phyloP scores from a whole-genome alignment of 2,888 invertebrate species.

The Euplexia lucipara region DNA sequence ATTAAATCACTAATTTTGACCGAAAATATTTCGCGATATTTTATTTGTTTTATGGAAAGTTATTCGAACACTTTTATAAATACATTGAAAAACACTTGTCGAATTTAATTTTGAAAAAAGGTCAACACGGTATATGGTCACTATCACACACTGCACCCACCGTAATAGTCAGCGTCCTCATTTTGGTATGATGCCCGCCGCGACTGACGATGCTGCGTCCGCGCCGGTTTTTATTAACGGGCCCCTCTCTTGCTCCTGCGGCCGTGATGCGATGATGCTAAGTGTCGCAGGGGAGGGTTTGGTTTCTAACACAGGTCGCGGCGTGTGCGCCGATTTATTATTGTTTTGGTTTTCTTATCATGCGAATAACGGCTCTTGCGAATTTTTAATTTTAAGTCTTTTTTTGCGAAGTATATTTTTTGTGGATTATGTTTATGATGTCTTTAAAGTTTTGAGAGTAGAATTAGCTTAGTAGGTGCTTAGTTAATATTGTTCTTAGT shows the following conservation, averaged over 20 bases:
- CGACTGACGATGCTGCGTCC: slow-evolving; percentile 75
- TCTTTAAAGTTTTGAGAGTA: background rate
- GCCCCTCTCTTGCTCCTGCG: slow-evolving; percentile 78
- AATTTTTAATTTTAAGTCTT: slow-evolving; percentile 14
- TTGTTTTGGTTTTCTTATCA: slow-evolving; percentile 53
- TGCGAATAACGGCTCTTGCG: slow-evolving; percentile 49
- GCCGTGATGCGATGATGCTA: slow-evolving; percentile 35
- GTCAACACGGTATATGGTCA: slow-evolving; percentile 70
- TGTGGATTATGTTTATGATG: background rate
- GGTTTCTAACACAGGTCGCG: slow-evolving; percentile 52
- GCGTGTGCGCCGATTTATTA: slow-evolving; percentile 27
- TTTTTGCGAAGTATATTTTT: slow-evolving; percentile 15
- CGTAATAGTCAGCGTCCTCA: slow-evolving; percentile 85
- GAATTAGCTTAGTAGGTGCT: too few species aligned
- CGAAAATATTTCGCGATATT: slow-evolving; percentile 1
- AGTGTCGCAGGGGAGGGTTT: slow-evolving; percentile 58
- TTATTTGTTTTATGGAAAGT: background rate
- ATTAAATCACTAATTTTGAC: background rate
- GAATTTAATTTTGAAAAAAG: slow-evolving; percentile 36
- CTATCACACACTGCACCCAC: slow-evolving; percentile 77
- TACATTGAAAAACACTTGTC: slow-evolving; percentile 36
- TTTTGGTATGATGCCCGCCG: slow-evolving; percentile 80
- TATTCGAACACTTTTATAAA: slow-evolving; percentile 33
- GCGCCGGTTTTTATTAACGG: slow-evolving; percentile 79
- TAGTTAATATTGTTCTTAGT: too few species aligned